Conservation (phyloP, 2,888 invertebrate genomes). For the Caenorhabditis sp. region DNA sequence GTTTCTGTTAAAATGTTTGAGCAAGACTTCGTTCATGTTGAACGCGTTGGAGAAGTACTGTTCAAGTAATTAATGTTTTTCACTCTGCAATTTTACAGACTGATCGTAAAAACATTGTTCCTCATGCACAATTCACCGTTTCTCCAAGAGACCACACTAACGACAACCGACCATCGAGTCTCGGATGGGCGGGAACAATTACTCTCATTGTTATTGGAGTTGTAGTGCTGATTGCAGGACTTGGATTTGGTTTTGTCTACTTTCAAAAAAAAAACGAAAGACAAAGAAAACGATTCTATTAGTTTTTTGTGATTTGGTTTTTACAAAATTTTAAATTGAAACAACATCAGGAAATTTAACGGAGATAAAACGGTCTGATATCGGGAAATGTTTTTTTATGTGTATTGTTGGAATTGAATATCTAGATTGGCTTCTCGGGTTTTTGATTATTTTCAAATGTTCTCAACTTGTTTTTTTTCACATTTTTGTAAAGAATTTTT, state of each 20-base stretch:
- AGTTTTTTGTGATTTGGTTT: conserved; percentile 2
- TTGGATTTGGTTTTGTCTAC: conserved; percentile 93
- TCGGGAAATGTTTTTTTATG: too few relatives aligned
- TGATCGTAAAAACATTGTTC: conserved; percentile 60
- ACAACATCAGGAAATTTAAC: too few relatives aligned
- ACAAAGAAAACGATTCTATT: conserved; percentile 92
- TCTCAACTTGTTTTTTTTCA: not conserved
- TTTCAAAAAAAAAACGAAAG: conserved; percentile 95
- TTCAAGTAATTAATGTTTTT: not conserved
- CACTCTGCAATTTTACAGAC: conserved; percentile 29
- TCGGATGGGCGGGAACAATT: conserved; percentile 92
- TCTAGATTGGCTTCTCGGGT: too few relatives aligned
- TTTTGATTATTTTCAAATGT: too few relatives aligned
- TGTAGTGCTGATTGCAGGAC: conserved; percentile 90
- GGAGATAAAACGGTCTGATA: too few relatives aligned
- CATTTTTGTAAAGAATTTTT: not conserved
- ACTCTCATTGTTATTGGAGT: conserved; percentile 90
- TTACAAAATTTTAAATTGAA: too few relatives aligned
- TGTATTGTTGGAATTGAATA: too few relatives aligned
- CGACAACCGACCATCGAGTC: conserved; percentile 90
- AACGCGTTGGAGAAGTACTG: conserved; percentile 78
- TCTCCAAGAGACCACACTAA: conserved; percentile 92
- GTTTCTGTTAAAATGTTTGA: conserved; percentile 94
- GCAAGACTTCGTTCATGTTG: conserved; percentile 88
- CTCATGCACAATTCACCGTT: conserved; percentile 68